Evolutionary conservation across 2,888 invertebrate species (phyloP).

Genomic region (Epistrophe grossulariae): DNA sequence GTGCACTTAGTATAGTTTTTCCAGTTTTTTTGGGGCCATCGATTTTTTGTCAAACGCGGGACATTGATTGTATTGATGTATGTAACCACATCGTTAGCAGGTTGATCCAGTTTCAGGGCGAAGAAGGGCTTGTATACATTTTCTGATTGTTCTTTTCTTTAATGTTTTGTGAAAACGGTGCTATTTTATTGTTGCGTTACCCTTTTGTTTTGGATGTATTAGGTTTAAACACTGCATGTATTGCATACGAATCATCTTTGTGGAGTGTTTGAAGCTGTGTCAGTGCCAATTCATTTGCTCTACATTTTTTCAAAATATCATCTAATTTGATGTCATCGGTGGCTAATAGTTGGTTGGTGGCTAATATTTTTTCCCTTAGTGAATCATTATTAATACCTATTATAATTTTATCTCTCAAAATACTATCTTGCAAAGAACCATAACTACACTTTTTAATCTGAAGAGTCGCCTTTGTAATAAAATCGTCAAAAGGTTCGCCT

Average conservation of each 20-base stretch:
- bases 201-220: not conserved
- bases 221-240: not conserved
- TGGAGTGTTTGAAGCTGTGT: conserved; percentile 34
- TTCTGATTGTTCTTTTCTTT: not conserved
- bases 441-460: conserved; percentile 50
- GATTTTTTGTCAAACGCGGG: no score
- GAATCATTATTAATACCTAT: conserved; percentile 35
- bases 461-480: conserved; percentile 36
- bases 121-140: no score
- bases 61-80: no score
- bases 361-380: conserved; percentile 31
- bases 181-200: conserved; percentile 9
- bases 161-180: conserved; percentile 1
- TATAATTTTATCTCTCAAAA: conserved; percentile 34
- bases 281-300: conserved; percentile 35
- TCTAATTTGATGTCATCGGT: conserved; percentile 26
- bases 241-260: conserved; percentile 18
- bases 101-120: conserved; percentile 11
- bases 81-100: conserved; percentile 22
- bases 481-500: conserved; percentile 40
- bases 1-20: no score
- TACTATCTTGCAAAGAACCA: conserved; percentile 34
- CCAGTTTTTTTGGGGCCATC: no score
- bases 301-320: conserved; percentile 36
- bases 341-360: conserved; percentile 3